Evolutionary conservation across 2,888 invertebrate species (phyloP), one percentile per base, ranked within the genome.

Genomic region (Mamestra brassicae): DNA sequence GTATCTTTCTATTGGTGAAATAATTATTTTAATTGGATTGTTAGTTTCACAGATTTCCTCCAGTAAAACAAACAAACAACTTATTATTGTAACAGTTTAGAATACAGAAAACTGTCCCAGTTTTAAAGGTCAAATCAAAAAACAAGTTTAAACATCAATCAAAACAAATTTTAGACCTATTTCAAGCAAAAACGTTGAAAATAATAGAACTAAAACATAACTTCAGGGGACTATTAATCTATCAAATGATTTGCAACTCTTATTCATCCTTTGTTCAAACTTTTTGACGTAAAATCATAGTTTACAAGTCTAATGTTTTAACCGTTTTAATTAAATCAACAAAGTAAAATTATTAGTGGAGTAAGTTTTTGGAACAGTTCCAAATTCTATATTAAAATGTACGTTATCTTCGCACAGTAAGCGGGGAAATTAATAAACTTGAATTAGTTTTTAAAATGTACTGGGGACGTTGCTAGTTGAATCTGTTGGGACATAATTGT

Each of bases 271-370:
- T 78, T 78, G 81, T 78, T 34, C 11, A 34, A 74, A 84, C 57
- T 84, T 78, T 81, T 63, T 68, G 74, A 74, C 73, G 73, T 71
- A 61, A 77, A 71, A 83, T 83, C 79, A 79, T 78, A 78, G 77
- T 76, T 78, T 73, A 72, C 60, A 76, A 65, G 65, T 64, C 71
- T 77, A 78, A 76, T 84, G 71, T 84, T 78, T 85, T 85, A 68
- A 78, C 72, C 64, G 72, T 80, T 81, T 80, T 83, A 85, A 86
- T 85, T 85, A 81, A 86, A 86, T 81, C 80, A 85, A 83, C 81
- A 79, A 82, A 77, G 72, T 78, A 81, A 81, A 80, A 78, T 76
- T 85, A 83, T 80, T 79, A 78, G 58, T 47, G 52, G 52, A 71
- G 80, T 78, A 81, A 80, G 80, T 78, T 78, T 80, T 76, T 86